These are phyloP conservation scores for Trichonephila clavata DNA, from an alignment of 1,140 invertebrate genomes.

Conservation along the genomic window DNA sequence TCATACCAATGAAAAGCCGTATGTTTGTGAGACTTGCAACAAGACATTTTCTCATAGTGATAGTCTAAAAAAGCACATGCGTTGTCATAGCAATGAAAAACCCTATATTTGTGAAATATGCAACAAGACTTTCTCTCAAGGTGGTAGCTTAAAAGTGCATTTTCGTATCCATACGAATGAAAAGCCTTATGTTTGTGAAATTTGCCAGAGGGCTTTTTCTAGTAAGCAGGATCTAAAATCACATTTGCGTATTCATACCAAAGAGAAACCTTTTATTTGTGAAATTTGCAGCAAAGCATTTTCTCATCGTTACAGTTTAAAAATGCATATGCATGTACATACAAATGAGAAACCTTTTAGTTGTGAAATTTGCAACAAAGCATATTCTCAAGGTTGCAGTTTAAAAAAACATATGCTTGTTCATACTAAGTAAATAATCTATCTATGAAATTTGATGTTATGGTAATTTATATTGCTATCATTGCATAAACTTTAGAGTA, in stretches of 20 bases:
- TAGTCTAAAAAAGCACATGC: neutral
- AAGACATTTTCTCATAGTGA: neutral
- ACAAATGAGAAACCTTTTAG: neutral
- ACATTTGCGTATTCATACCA: neutral
- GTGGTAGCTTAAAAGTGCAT: neutral
- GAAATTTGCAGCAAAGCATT: neutral
- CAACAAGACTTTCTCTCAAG: neutral
- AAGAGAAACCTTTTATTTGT: neutral
- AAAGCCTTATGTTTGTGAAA: neutral
- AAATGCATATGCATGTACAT: neutral
- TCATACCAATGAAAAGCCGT: neutral
- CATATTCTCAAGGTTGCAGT: neutral
- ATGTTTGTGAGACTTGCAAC: neutral
- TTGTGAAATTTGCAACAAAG: neutral
- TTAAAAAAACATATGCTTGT: neutral
- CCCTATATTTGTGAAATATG: neutral
- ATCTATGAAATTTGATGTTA: neutral
- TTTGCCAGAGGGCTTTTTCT: neutral
- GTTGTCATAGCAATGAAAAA: neutral
- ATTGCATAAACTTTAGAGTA: no score
- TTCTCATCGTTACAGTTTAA: neutral
- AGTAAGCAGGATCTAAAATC: neutral
- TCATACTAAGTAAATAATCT: neutral
- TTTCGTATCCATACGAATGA: neutral
- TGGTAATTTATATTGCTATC: no score